Conservation (phyloP, 1,140 invertebrate genomes). For the Diuraphis noxia region DNA sequence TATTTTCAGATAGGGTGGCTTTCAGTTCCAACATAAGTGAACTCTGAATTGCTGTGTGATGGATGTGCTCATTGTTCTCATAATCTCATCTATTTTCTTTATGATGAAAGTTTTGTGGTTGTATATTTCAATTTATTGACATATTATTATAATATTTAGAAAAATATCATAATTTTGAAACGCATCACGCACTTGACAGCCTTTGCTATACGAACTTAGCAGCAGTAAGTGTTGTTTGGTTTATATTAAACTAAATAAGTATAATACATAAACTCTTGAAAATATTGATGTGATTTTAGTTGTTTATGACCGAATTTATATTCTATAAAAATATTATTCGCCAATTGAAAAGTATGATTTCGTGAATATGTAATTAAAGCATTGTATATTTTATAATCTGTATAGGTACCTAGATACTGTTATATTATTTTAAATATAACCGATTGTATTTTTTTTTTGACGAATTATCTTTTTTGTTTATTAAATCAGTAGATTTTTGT, state of each 20-base stretch:
- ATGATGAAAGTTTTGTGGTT: background rate
- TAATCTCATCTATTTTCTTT: background rate
- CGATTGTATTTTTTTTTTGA: background rate
- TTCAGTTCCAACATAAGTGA: background rate
- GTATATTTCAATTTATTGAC: background rate
- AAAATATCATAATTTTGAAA: background rate
- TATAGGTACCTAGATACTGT: no score
- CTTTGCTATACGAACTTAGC: background rate
- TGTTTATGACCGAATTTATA: background rate
- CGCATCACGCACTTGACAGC: no score
- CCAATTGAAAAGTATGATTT: constrained; percentile 27
- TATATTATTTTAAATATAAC: background rate
- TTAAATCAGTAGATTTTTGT: background rate
- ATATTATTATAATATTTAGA: background rate
- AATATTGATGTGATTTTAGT: background rate
- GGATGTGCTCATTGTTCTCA: background rate
- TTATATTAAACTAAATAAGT: background rate
- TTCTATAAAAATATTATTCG: constrained; percentile 20
- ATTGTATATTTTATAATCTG: background rate
- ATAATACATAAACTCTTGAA: background rate
- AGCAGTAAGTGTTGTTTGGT: background rate
- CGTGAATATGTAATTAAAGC: constrained; percentile 7
- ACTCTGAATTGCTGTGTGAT: no score
- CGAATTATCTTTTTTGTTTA: background rate
- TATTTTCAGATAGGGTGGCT: background rate